Conservation (phyloP, 2,888 invertebrate species). For the Cosmia pyralina region DNA sequence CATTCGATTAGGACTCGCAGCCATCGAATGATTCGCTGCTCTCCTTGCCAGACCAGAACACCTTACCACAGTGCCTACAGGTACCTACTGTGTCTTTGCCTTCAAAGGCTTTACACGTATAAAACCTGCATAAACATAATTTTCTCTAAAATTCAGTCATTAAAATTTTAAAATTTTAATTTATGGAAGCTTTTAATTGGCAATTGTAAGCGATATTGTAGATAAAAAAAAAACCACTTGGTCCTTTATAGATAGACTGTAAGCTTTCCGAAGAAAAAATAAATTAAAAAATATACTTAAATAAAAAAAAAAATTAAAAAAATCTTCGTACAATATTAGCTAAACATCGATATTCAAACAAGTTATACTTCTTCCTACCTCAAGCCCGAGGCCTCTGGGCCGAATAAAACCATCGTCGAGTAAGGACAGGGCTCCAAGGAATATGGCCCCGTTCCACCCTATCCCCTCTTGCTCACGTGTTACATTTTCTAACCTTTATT, state of each 20-base stretch:
- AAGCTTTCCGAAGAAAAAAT: too few species aligned
- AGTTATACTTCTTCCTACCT: conserved; percentile 1
- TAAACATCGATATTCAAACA: conserved; percentile 25
- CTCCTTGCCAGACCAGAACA: not conserved
- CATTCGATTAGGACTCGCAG: too few species aligned
- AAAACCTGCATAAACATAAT: not conserved
- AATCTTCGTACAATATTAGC: not conserved
- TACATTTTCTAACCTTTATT: conserved; percentile 58
- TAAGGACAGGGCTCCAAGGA: conserved; percentile 48
- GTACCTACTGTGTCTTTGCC: too few species aligned
- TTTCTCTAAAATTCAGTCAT: not conserved
- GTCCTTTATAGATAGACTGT: too few species aligned
- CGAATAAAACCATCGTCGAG: conserved; percentile 44
- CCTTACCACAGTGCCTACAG: too few species aligned
- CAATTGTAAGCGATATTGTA: too few species aligned
- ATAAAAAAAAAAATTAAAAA: too few species aligned
- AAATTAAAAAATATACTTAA: too few species aligned
- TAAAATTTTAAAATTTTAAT: too few species aligned
- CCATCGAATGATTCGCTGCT: too few species aligned
- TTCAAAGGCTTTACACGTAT: not conserved
- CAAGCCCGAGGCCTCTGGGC: conserved; percentile 23
- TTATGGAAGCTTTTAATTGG: too few species aligned
- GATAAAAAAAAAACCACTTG: too few species aligned
- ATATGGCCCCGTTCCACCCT: not conserved
- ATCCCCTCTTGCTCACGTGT: conserved; percentile 31